Base-by-base conservation (phyloP, 2,797 vertebrate species). In the Ctenopoma kingsleyae region DNA sequence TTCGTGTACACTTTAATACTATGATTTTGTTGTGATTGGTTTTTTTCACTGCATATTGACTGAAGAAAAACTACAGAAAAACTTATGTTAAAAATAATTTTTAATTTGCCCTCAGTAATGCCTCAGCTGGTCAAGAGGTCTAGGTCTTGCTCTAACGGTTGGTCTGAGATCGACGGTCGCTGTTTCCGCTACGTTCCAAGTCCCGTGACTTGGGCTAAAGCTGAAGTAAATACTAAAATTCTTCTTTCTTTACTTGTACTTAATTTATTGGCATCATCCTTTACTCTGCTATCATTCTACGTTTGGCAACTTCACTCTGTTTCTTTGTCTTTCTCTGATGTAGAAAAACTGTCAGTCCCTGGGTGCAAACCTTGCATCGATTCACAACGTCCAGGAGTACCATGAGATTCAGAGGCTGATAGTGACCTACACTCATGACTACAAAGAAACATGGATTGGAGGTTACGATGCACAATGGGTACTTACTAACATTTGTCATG, bases 401-500 rank as follows among this genome's bases (percentile, higher is more conserved):
- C 6, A 7, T 25, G 2, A 3, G 5, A 7, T 49, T 0, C 22
- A 25, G 23, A 8, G 6, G 13, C 2, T 25, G 47, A 49, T 47
- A 47, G 0, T 1, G 3, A 20, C 0, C 15, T 1, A 0, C 12
- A 16, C 12, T 49, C 20, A 49, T 15, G 23, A 3, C 0, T 16
- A 25, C 15, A 15, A 23, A 25, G 5, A 25, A 27, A 25, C 47
- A 25, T 49, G 47, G 47, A 49, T 49, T 22, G 46, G 46, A 48
- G 41, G 41, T 17, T 44, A 17, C 3, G 41, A 44, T 9, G 41
- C 17, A 44, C 17, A 44, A n/a, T 2, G 23, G 46, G 46, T 48
- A 25, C 23, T 49, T 49, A 6, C 2, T 22, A 10, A 44, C 41
- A 44, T 44, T 3, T 44, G 8, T 44, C 41, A n/a, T 0, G 41